Evolutionary conservation across 1,140 invertebrate genomes (phyloP).

Genomic region (Drosophila setifemur): DNA sequence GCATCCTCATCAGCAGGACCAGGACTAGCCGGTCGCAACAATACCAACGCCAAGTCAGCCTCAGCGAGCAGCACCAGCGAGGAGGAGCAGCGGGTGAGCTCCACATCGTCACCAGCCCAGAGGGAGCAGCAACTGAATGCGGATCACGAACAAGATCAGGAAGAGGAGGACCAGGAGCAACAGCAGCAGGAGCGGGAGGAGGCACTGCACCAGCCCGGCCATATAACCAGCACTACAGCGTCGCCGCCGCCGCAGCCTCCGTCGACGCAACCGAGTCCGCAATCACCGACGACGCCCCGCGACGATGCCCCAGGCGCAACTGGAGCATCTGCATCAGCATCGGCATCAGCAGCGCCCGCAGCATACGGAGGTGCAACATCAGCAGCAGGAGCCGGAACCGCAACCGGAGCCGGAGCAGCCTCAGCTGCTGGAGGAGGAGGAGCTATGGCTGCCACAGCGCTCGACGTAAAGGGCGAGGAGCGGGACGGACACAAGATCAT

Average conservation of each 20-base stretch:
- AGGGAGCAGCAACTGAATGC: constrained; percentile 58
- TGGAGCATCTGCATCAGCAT: constrained; percentile 15
- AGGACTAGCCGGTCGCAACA: constrained; percentile 28
- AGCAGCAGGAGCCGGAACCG: constrained; percentile 5
- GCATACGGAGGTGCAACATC: constrained; percentile 12
- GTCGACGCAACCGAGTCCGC: constrained; percentile 6
- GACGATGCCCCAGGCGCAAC: constrained; percentile 54
- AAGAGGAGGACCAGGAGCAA: constrained; percentile 25
- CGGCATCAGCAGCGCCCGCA: constrained; percentile 16
- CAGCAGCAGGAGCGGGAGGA: constrained; percentile 21
- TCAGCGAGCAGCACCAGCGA: constrained; percentile 27
- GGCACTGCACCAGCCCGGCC: constrained; percentile 41
- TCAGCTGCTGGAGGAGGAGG: constrained; percentile 9
- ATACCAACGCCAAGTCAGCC: constrained; percentile 16
- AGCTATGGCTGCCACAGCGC: constrained; percentile 60
- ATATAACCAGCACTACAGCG: constrained; percentile 75
- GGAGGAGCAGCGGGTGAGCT: constrained; percentile 65
- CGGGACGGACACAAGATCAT: constrained; percentile 69
- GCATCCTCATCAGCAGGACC: constrained; percentile 32
- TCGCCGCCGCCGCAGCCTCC: constrained; percentile 58
- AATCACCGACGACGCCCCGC: constrained; percentile 12
- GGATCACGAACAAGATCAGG: constrained; percentile 27
- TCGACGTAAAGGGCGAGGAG: constrained; percentile 59
- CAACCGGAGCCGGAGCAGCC: background rate
- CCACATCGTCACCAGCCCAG: constrained; percentile 64